phyloP scores from a whole-genome alignment of 2,797 vertebrate species.

The Babyrousa celebensis region DNA sequence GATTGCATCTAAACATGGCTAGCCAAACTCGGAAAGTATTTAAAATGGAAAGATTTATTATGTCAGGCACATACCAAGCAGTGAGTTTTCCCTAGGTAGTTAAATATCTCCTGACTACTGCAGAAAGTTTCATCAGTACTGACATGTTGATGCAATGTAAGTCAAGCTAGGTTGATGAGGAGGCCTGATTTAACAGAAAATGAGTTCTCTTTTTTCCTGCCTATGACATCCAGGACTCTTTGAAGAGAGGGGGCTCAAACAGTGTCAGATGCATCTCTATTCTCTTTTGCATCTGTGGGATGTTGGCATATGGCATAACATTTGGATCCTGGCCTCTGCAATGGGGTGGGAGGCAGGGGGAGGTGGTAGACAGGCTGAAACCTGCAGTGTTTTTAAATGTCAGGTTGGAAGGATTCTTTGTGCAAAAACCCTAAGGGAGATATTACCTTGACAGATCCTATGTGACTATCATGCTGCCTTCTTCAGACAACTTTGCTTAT shows the following conservation, averaged over 20 bases:
- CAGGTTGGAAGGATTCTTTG: slow-evolving; percentile 66
- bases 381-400: slow-evolving; percentile 65
- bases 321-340: slow-evolving; percentile 24
- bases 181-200: slow-evolving; percentile 48
- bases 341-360: too few species aligned
- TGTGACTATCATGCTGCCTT: slow-evolving; percentile 54
- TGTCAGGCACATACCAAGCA: background rate
- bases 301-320: slow-evolving; percentile 1
- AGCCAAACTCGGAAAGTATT: background rate
- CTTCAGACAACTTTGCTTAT: slow-evolving; percentile 71
- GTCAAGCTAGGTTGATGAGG: slow-evolving; percentile 30
- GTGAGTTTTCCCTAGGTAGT: background rate
- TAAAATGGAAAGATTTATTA: background rate
- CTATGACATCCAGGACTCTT: background rate
- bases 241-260: background rate
- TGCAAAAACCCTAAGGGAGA: slow-evolving; percentile 62
- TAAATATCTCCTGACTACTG: background rate
- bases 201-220: background rate
- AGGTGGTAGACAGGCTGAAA: slow-evolving; percentile 53
- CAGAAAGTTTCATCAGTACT: background rate
- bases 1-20: background rate
- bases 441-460: slow-evolving; percentile 73
- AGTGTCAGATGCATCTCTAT: background rate
- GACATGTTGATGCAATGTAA: background rate
- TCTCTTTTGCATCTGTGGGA: background rate